These are phyloP conservation scores for Microtus pennsylvanicus DNA, from an alignment of 2,113 vertebrate species.

Conservation along the genomic window DNA sequence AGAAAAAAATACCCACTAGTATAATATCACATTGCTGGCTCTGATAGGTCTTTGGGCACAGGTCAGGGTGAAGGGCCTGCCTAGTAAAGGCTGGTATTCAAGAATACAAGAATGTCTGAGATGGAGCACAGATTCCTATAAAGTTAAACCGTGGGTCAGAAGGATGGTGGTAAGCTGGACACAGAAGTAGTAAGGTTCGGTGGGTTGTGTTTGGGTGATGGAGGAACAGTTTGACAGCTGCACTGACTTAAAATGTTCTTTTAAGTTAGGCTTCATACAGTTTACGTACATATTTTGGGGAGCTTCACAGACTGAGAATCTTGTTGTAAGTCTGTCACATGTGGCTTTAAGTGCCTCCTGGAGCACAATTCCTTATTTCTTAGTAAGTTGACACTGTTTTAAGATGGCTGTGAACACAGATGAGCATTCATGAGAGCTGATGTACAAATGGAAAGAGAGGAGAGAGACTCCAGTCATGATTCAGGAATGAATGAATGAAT, in stretches of 20 bases:
- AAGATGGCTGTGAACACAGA: background rate
- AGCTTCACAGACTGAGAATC: background rate
- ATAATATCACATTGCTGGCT: background rate
- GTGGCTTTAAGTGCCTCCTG: background rate
- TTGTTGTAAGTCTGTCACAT: slow-evolving; percentile 7
- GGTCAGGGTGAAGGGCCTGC: background rate
- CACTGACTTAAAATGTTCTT: background rate
- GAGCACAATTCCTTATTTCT: background rate
- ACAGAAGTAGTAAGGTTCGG: slow-evolving; percentile 1
- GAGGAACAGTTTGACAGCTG: background rate
- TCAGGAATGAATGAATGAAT: background rate
- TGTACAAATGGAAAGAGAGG: background rate
- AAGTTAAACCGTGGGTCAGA: slow-evolving; percentile 1
- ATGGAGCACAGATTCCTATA: background rate
- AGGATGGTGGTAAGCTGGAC: background rate
- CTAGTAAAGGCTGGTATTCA: background rate
- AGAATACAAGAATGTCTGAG: slow-evolving; percentile 12
- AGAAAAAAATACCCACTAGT: background rate
- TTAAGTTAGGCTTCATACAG: slow-evolving; percentile 47
- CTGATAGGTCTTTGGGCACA: background rate
- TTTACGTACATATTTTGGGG: slow-evolving; percentile 33
- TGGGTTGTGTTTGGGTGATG: background rate
- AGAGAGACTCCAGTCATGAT: background rate
- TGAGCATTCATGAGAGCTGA: background rate
- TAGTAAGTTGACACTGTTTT: background rate